Evolutionary conservation across 2,888 invertebrate genomes (phyloP).

Genomic region (Ellobium chinense): DNA sequence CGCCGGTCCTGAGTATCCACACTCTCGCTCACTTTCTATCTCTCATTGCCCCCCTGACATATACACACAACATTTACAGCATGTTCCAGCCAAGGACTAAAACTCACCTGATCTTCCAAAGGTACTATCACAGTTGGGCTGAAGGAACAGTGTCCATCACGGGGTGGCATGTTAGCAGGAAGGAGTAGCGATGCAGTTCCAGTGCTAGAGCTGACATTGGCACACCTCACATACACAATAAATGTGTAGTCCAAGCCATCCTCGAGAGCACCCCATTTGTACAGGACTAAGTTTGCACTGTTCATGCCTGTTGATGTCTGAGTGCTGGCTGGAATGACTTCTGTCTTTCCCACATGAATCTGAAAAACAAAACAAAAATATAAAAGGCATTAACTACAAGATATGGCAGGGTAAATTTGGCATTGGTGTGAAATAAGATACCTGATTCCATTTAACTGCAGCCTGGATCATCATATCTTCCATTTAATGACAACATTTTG

Average conservation of each 20-base stretch:
- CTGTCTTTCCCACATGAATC: conserved; percentile 23
- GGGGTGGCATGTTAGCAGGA: conserved; percentile 52
- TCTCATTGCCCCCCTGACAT: too few relatives aligned
- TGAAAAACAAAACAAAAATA: background rate
- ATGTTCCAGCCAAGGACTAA: background rate
- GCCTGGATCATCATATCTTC: too few relatives aligned
- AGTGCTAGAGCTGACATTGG: background rate
- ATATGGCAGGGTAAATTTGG: too few relatives aligned
- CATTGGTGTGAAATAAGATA: too few relatives aligned
- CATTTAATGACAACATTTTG: too few relatives aligned
- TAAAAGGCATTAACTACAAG: too few relatives aligned
- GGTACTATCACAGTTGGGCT: conserved; percentile 46
- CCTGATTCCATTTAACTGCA: too few relatives aligned
- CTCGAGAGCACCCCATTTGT: conserved; percentile 48
- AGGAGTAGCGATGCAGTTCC: conserved; percentile 54
- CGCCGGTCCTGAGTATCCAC: too few relatives aligned
- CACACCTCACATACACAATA: conserved; percentile 44
- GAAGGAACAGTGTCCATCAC: conserved; percentile 54
- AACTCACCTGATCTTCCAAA: conserved; percentile 49
- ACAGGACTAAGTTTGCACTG: conserved; percentile 56
- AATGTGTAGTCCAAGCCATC: conserved; percentile 56
- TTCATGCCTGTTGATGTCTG: conserved; percentile 51
- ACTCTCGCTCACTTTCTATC: too few relatives aligned
- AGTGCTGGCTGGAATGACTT: conserved; percentile 6
- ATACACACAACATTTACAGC: conserved; percentile 57